Percentiles rank a stretch among this genome's conserved stretches.
These are phyloP conservation scores for Harmothoe impar DNA, from an alignment of 2,888 invertebrate genomes.

Conservation along the genomic window DNA sequence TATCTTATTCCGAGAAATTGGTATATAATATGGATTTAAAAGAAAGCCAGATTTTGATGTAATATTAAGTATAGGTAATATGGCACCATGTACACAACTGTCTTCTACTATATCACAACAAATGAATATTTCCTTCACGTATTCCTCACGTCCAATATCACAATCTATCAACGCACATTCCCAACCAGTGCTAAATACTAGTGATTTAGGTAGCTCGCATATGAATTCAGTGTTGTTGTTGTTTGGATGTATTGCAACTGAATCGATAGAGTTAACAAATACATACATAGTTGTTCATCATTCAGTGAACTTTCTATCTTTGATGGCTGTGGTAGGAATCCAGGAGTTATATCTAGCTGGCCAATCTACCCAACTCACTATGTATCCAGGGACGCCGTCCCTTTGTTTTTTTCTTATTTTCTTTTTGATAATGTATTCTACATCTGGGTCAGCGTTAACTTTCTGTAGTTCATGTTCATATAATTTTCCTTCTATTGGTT, in stretches of 20 bases:
- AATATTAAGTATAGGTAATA: neutral
- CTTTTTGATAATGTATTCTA: neutral
- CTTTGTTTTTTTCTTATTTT: neutral
- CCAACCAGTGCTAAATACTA: neutral
- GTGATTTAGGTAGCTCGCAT: neutral
- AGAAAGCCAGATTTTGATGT: neutral
- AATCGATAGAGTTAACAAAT: neutral
- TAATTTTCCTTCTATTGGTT: neutral
- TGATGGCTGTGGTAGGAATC: neutral
- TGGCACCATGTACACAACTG: neutral
- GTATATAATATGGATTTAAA: neutral
- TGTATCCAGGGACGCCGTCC: neutral
- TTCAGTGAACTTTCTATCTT: neutral
- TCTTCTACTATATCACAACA: neutral
- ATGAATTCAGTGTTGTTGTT: neutral
- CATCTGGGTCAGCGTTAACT: neutral
- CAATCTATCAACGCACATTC: neutral
- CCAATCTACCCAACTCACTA: neutral
- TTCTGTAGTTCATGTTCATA: slow-evolving; percentile 19
- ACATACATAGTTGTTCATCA: neutral
- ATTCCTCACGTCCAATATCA: neutral
- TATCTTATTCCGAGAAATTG: neutral
- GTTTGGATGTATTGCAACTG: neutral
- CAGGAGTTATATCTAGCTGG: neutral
- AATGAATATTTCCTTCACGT: neutral